Evolutionary conservation across 1,140 invertebrate genomes (phyloP).

Genomic region (Hetaerina americana): DNA sequence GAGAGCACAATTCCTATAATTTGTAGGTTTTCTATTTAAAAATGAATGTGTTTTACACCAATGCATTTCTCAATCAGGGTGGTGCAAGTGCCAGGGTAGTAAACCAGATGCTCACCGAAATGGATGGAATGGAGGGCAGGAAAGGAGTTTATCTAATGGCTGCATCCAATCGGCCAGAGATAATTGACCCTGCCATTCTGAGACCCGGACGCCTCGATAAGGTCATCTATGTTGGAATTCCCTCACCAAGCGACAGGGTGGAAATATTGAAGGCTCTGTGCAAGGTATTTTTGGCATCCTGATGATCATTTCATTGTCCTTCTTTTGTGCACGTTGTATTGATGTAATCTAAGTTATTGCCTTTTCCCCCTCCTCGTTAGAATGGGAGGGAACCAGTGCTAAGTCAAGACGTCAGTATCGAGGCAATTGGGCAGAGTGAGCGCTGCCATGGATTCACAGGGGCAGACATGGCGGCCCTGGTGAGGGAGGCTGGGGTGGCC

Average conservation of each 20-base stretch:
- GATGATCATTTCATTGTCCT: too few relatives aligned
- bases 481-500: constrained; percentile 67
- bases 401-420: constrained; percentile 60
- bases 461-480: constrained; percentile 79
- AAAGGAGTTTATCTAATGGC: constrained; percentile 89
- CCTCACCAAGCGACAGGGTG: constrained; percentile 57
- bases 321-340: too few relatives aligned
- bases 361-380: too few relatives aligned
- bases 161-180: constrained; percentile 93
- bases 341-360: constrained; percentile 9
- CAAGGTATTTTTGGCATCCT: too few relatives aligned
- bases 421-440: constrained; percentile 45
- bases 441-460: constrained; percentile 73
- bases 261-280: constrained; percentile 87
- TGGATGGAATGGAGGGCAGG: constrained; percentile 89
- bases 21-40: too few relatives aligned
- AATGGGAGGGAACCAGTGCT: constrained; percentile 64
- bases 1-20: too few relatives aligned
- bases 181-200: constrained; percentile 90
- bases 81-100: constrained; percentile 70
- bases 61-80: constrained; percentile 30
- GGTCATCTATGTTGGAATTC: constrained; percentile 87
- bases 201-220: constrained; percentile 90
- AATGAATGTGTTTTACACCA: too few relatives aligned
- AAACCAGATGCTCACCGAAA: constrained; percentile 95